phyloP scores from a whole-genome alignment of 1,140 invertebrate species.

The Amphibalanus amphitrite region DNA sequence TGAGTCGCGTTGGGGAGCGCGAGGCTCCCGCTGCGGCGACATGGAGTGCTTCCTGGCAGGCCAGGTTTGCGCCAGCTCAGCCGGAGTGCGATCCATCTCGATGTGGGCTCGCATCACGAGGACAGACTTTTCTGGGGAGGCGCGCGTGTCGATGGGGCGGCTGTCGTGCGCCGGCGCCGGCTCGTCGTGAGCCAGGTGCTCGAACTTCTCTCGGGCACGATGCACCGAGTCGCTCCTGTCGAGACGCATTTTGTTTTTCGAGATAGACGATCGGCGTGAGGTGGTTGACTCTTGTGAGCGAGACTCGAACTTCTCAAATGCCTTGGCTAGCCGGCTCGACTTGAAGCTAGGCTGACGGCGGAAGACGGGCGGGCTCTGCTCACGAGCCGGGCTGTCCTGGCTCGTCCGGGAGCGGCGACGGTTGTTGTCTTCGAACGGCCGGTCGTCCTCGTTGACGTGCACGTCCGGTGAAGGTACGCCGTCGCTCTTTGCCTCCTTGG shows the following conservation, averaged over 20 bases:
- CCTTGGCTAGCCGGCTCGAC: not conserved
- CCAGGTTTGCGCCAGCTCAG: not conserved
- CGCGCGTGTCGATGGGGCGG: not conserved
- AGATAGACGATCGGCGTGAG: not conserved
- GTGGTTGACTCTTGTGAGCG: not conserved
- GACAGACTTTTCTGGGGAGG: not conserved
- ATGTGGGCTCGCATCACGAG: not conserved
- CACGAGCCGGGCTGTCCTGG: not conserved
- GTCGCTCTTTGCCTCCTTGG: not conserved
- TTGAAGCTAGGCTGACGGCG: not conserved
- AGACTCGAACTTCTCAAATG: not conserved
- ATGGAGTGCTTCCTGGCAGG: not conserved
- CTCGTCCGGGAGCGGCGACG: not conserved
- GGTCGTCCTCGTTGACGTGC: not conserved
- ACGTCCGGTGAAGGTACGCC: not conserved
- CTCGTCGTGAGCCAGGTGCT: not conserved
- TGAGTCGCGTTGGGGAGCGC: too few relatives aligned
- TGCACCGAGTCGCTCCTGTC: not conserved
- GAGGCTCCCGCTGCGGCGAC: not conserved
- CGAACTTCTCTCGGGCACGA: not conserved
- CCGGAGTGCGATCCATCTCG: not conserved
- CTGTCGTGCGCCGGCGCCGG: not conserved
- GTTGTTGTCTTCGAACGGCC: not conserved
- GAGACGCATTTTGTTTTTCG: not conserved
- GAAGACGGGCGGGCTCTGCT: not conserved